A percentile compares a stretch with the other conserved stretches of the same genome.
Conservation (phyloP, 1,140 invertebrate species). For the Drosophila quadrilineata region DNA sequence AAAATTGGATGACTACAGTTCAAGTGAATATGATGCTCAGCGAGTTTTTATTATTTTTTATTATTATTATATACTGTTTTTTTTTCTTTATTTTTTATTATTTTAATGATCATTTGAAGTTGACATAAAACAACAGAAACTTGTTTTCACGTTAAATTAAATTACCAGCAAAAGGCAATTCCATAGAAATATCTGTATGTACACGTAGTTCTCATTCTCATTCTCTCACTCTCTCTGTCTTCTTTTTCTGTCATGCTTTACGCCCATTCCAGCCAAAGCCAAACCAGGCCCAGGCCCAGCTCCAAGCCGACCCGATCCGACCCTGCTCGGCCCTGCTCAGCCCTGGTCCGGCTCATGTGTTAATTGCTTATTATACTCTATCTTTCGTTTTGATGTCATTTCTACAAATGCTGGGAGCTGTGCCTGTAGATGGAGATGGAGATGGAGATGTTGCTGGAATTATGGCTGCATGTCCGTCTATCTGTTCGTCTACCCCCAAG, state of each 20-base stretch:
- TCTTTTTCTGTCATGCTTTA: constrained; percentile 32
- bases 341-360: constrained; percentile 62
- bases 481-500: constrained; percentile 7
- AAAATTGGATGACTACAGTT: constrained; percentile 31
- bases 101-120: constrained; percentile 22
- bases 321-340: too few species aligned
- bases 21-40: constrained; percentile 20
- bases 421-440: constrained; percentile 21
- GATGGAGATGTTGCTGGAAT: neutral
- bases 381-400: constrained; percentile 71
- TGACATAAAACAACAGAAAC: constrained; percentile 63
- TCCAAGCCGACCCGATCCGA: too few species aligned
- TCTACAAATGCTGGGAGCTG: constrained; percentile 42
- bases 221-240: constrained; percentile 8
- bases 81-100: constrained; percentile 28
- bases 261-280: constrained; percentile 36
- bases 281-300: constrained; percentile 1
- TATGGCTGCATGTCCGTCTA: neutral
- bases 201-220: constrained; percentile 32
- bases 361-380: constrained; percentile 80
- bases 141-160: constrained; percentile 72
- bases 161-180: constrained; percentile 70
- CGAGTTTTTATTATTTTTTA: too few species aligned
- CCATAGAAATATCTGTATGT: constrained; percentile 55
- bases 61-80: too few species aligned